A percentile compares a stretch with the other conserved stretches of the same genome.
Evolutionary conservation across 2,113 vertebrate species (phyloP).

Genomic region (Parotia lawesii): DNA sequence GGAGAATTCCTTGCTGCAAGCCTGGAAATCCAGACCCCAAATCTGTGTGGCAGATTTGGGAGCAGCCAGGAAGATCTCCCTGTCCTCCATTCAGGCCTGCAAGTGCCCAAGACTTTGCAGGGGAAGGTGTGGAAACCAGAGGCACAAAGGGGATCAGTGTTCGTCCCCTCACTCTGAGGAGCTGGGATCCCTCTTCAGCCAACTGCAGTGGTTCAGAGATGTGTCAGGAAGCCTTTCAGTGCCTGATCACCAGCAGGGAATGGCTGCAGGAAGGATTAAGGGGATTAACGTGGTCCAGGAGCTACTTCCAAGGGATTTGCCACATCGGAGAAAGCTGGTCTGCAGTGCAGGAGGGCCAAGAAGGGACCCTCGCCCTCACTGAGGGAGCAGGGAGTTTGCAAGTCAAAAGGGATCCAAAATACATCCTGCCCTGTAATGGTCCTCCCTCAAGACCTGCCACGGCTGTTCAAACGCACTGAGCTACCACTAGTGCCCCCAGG

Average conservation of each 20-base stretch:
- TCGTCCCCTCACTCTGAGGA: not conserved
- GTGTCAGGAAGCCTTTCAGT: not conserved
- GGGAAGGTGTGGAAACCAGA: not conserved
- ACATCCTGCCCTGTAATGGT: fast-evolving
- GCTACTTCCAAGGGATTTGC: not conserved
- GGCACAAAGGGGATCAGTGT: fast-evolving
- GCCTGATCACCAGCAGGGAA: not conserved
- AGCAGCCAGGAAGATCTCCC: not conserved
- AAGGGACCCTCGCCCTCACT: not conserved
- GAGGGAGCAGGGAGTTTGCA: not conserved
- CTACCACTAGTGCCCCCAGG: not conserved
- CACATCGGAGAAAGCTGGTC: not conserved
- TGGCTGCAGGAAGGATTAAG: not conserved
- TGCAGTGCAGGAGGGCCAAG: not conserved
- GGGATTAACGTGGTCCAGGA: not conserved
- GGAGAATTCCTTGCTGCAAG: not conserved
- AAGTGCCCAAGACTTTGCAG: not conserved
- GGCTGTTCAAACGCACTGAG: not conserved
- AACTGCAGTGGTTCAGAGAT: not conserved
- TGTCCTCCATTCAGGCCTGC: not conserved
- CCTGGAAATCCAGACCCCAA: not conserved
- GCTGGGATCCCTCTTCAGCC: not conserved
- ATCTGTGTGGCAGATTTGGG: not conserved
- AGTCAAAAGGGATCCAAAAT: not conserved
- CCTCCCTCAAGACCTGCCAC: not conserved